phyloP scores from a whole-genome alignment of 2,113 vertebrate species.

The Halichoeres trimaculatus region DNA sequence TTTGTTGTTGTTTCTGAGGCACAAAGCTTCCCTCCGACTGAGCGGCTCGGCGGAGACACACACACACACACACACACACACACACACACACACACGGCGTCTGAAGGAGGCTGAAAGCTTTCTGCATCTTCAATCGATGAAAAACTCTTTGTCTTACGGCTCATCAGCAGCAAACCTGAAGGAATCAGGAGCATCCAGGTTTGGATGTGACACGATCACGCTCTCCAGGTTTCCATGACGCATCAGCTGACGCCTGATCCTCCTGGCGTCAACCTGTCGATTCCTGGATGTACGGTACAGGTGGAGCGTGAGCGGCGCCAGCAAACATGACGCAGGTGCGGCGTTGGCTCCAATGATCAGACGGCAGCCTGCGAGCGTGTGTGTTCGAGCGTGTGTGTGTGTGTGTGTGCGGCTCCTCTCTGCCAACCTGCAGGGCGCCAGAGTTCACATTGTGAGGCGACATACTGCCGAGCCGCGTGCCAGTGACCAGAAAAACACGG shows the following conservation, averaged over 20 bases:
- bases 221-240: conserved; percentile 62
- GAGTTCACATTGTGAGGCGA: conserved; percentile 63
- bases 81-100: no score
- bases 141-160: no score
- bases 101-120: no score
- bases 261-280: not conserved
- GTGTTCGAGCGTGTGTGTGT: not conserved
- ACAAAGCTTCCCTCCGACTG: not conserved
- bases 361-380: not conserved
- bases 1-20: conserved; percentile 44
- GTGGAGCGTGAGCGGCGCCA: conserved; percentile 42
- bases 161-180: no score
- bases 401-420: not conserved
- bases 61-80: no score
- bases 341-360: conserved; percentile 18
- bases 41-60: no score
- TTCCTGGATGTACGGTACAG: conserved; percentile 23
- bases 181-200: no score
- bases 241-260: conserved; percentile 20
- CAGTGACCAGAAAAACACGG: conserved; percentile 55
- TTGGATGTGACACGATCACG: no score
- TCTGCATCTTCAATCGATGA: no score
- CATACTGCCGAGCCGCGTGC: conserved; percentile 59
- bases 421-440: conserved; percentile 52
- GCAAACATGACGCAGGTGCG: conserved; percentile 63